Base-by-base conservation (phyloP, 2,797 vertebrate species). In the Ataeniobius toweri region DNA sequence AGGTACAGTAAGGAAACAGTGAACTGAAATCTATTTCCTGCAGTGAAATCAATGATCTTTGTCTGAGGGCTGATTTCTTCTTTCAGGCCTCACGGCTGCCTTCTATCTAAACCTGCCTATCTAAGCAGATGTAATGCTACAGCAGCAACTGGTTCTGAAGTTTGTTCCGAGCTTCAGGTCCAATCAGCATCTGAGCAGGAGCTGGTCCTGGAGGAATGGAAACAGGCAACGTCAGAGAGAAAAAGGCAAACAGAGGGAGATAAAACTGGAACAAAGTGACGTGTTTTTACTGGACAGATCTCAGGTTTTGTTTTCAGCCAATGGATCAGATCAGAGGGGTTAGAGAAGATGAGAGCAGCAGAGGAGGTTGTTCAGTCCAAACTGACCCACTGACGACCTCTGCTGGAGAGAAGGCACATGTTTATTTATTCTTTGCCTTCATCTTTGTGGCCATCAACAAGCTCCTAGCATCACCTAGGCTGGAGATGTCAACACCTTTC, bases 281-380 rank as follows among this genome's bases (percentile, higher is more conserved):
- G 79, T 85, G 48, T 83, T 80, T 91, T 86, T 79, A 76, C 83
- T 48, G 86, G 77, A 83, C 58, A 22, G 75, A 82, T 80, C 81
- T 82, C 71, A 68, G 80, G 59, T 50, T 78, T 80, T 81, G 80
- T 88, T 77, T 73, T 75, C 22, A 9, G 76, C 77, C 77, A 87
- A 71, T 61, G 48, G 83, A 80, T 83, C 73, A 77, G 77, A 77
- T 68, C 6, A 31, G 74, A 63, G 67, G 24, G 0, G 44, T 36
- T 51, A 72, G 39, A 76, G 70, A 41, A 1, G 53, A 55, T 24
- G 6, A 55, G 53, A 53, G 16, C 51, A 53, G 16, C 20, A 7
- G 3, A 20, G 6, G 20, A 53, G 18, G 20, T 6, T 22, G 10
- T 22, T 74, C n/a, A 12, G 24, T 16, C n/a, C 51, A 78, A 55